These are phyloP conservation scores for Agonopterix subpropinquella DNA, from an alignment of 2,888 invertebrate genomes.

Conservation along the genomic window DNA sequence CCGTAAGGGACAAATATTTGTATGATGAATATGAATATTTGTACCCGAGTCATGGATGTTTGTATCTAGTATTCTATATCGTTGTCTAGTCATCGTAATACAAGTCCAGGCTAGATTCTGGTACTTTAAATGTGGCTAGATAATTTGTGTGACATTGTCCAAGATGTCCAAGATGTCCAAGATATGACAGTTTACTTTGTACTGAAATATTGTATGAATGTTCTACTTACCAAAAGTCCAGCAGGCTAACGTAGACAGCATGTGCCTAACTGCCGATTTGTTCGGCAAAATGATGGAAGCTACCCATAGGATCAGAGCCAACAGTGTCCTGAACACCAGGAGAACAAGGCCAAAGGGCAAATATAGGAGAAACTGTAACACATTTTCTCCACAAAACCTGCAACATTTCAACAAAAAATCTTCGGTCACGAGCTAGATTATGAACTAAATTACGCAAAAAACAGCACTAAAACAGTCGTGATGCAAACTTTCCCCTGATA, in stretches of 20 bases:
- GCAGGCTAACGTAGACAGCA: conserved; percentile 75
- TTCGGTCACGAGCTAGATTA: background rate
- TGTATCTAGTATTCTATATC: too few relatives aligned
- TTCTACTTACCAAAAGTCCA: conserved; percentile 70
- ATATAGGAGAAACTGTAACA: conserved; percentile 69
- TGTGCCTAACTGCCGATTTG: conserved; percentile 68
- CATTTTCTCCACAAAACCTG: conserved; percentile 74
- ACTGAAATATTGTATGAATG: too few relatives aligned
- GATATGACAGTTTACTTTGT: too few relatives aligned
- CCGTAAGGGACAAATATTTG: too few relatives aligned
- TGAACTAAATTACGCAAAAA: background rate
- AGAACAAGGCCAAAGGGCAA: conserved; percentile 74
- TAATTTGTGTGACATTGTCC: too few relatives aligned
- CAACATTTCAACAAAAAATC: conserved; percentile 16
- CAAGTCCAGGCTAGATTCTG: too few relatives aligned
- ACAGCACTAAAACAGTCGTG: background rate
- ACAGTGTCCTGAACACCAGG: conserved; percentile 59
- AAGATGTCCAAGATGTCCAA: too few relatives aligned
- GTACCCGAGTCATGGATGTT: too few relatives aligned
- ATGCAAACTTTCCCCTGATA: conserved; percentile 50
- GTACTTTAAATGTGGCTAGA: too few relatives aligned
- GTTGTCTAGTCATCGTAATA: too few relatives aligned
- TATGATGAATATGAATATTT: too few relatives aligned
- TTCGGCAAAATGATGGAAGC: conserved; percentile 75
- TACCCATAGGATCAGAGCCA: conserved; percentile 72